These are phyloP conservation scores for Exocentrus adspersus DNA, from an alignment of 2,888 invertebrate genomes.

Conservation along the genomic window DNA sequence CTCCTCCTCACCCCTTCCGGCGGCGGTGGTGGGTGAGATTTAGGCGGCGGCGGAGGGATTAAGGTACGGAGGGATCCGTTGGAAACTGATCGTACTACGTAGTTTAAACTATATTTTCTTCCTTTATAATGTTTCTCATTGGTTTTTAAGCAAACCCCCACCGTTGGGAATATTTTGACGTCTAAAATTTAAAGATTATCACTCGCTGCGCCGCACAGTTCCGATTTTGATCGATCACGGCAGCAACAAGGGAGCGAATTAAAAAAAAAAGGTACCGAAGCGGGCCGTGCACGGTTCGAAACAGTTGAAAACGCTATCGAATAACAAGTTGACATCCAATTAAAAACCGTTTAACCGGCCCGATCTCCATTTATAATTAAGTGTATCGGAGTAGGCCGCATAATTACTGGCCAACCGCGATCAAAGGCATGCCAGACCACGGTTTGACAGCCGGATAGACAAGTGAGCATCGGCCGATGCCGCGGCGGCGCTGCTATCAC, in stretches of 20 bases:
- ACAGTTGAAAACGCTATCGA: slow-evolving; percentile 50
- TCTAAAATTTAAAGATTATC: neutral
- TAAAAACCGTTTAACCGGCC: slow-evolving; percentile 61
- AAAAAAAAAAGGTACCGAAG: slow-evolving; percentile 36
- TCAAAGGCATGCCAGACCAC: slow-evolving; percentile 51
- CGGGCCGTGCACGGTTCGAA: slow-evolving; percentile 33
- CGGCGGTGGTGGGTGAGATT: neutral
- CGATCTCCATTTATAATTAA: slow-evolving; percentile 61
- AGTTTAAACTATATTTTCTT: too few relatives aligned
- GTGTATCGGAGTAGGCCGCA: slow-evolving; percentile 60
- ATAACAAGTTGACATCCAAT: slow-evolving; percentile 61
- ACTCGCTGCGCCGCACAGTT: neutral
- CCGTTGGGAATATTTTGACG: too few relatives aligned
- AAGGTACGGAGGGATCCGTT: too few relatives aligned
- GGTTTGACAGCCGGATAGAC: slow-evolving; percentile 59
- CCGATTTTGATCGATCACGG: slow-evolving; percentile 28
- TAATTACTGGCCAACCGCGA: slow-evolving; percentile 60
- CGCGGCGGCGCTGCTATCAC: slow-evolving; percentile 29
- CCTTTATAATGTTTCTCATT: too few relatives aligned
- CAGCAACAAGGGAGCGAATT: slow-evolving; percentile 34
- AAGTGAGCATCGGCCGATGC: slow-evolving; percentile 50
- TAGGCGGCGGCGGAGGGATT: too few relatives aligned
- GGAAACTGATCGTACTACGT: too few relatives aligned
- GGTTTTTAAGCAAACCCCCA: too few relatives aligned
- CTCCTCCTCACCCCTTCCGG: slow-evolving; percentile 27